A percentile compares a stretch with the other conserved stretches of the same genome.
These are phyloP conservation scores for Dufourea novaeangliae DNA, from an alignment of 1,140 invertebrate species.

Conservation along the genomic window DNA sequence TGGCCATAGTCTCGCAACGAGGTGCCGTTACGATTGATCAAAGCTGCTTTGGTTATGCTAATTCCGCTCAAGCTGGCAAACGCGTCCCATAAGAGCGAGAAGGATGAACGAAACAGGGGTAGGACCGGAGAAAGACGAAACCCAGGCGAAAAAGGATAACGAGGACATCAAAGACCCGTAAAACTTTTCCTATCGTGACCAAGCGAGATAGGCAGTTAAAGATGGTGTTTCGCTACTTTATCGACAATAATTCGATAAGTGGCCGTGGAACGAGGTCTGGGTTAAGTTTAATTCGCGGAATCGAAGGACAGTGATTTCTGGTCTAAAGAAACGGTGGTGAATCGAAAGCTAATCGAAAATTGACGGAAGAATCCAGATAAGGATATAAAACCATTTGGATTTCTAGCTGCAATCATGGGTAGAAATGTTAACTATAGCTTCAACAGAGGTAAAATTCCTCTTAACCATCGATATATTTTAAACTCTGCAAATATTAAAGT, in stretches of 20 bases:
- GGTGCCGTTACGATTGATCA: constrained; percentile 75
- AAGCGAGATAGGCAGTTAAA: neutral
- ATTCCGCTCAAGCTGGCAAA: constrained; percentile 64
- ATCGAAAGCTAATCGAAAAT: no score
- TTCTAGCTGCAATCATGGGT: no score
- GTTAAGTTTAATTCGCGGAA: no score
- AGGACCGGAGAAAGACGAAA: neutral
- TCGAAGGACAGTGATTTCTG: no score
- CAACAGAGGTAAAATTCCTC: no score
- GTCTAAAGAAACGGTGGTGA: no score
- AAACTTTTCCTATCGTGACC: neutral
- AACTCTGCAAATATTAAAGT: no score
- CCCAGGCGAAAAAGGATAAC: constrained; percentile 3
- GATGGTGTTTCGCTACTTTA: neutral
- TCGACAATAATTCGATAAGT: neutral
- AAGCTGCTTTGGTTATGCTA: constrained; percentile 76
- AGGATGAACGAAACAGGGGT: constrained; percentile 1
- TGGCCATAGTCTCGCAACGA: constrained; percentile 64
- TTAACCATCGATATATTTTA: no score
- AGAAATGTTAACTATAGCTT: no score
- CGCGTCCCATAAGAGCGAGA: constrained; percentile 8
- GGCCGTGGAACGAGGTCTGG: no score
- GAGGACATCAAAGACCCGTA: constrained; percentile 28
- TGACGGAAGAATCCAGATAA: no score
- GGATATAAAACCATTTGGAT: no score